These are phyloP conservation scores for Hydra vulgaris DNA, from an alignment of 30 jellyfish, hydroid and myxozoan genomes.

Conservation along the genomic window DNA sequence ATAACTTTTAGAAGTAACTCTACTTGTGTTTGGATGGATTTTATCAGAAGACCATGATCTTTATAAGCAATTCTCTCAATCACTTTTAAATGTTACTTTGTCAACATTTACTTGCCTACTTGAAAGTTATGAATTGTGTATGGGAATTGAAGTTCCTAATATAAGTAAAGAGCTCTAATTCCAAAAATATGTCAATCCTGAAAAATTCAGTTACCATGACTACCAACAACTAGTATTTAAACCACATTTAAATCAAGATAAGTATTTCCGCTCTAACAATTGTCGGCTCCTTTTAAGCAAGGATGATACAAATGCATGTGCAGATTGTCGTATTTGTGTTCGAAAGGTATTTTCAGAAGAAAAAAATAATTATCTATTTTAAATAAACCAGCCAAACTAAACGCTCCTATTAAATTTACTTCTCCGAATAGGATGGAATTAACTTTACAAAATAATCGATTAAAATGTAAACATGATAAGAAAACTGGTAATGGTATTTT, in stretches of 20 bases:
- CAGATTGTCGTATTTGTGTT: not conserved
- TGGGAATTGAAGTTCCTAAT: not conserved
- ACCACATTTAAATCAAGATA: not conserved
- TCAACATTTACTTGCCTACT: not conserved
- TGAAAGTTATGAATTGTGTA: not conserved
- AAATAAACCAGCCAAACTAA: not conserved
- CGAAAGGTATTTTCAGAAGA: not conserved
- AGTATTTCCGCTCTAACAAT: not conserved
- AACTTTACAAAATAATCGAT: not conserved
- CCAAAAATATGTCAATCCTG: not conserved
- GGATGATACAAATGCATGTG: not conserved
- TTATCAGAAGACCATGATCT: constrained; percentile 1
- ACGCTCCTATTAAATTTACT: not conserved
- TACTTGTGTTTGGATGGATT: constrained; percentile 11
- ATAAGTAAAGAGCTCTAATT: not conserved
- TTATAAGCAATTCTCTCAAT: not conserved
- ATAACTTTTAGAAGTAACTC: not conserved
- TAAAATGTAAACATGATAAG: too few species aligned
- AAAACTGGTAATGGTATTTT: constrained; percentile 32
- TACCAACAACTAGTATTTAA: not conserved
- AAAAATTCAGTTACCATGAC: not conserved
- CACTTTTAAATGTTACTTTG: not conserved
- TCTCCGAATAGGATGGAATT: not conserved
- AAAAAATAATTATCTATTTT: not conserved
- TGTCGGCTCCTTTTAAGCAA: not conserved